Evolutionary conservation across 2,888 invertebrate genomes (phyloP).

Genomic region (Salticus scenicus): DNA sequence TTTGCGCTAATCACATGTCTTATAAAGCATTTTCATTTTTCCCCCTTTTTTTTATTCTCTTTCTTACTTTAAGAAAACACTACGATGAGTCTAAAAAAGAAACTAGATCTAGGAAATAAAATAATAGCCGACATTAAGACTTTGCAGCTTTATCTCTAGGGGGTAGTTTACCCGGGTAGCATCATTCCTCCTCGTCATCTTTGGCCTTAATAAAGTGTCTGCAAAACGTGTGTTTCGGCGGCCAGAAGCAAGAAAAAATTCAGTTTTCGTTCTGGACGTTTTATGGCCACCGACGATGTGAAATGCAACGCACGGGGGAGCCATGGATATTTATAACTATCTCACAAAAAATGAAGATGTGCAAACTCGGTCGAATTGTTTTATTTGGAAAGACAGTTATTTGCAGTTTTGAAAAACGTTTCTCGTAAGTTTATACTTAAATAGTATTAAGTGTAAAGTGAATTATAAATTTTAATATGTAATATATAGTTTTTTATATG

Average conservation of each 20-base stretch:
- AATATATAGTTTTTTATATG: no score
- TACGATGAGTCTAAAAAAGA: not conserved
- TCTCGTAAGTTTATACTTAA: no score
- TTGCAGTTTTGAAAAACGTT: not conserved
- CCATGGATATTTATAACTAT: not conserved
- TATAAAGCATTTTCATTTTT: not conserved
- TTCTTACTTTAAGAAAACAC: not conserved
- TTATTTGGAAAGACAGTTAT: not conserved
- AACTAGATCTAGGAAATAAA: slow-evolving; percentile 10
- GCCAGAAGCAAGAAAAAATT: slow-evolving; percentile 51
- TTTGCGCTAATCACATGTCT: not conserved
- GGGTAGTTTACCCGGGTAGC: slow-evolving; percentile 42
- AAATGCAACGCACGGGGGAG: slow-evolving; percentile 20
- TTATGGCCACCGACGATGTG: slow-evolving; percentile 39
- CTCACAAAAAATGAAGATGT: not conserved
- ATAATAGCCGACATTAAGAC: slow-evolving; percentile 53
- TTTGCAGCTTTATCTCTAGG: slow-evolving; percentile 23
- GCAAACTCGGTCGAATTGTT: not conserved
- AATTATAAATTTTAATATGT: no score
- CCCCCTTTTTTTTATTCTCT: no score
- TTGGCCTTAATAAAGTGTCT: slow-evolving; percentile 63
- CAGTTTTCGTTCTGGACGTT: slow-evolving; percentile 45
- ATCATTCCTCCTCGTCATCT: slow-evolving; percentile 55
- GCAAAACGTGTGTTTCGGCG: slow-evolving; percentile 52
- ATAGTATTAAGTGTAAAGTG: no score